A percentile compares a stretch with the other conserved stretches of the same genome.
phyloP scores from a whole-genome alignment of 2,888 invertebrate genomes.

The Congeria kusceri region DNA sequence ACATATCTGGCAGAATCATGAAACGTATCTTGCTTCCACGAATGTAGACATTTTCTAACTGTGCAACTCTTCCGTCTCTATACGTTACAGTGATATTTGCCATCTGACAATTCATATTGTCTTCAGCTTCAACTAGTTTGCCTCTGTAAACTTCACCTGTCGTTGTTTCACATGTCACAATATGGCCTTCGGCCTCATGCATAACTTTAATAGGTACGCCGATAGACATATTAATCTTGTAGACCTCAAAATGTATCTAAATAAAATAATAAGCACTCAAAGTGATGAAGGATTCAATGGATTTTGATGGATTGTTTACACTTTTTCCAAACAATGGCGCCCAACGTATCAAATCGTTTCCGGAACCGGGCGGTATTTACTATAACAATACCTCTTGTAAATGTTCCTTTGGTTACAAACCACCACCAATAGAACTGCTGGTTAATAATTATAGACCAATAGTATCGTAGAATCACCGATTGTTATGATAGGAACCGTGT shows the following conservation, averaged over 20 bases:
- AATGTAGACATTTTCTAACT: constrained; percentile 98
- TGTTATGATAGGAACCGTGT: too few species aligned
- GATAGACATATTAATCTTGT: constrained; percentile 92
- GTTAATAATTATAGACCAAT: too few species aligned
- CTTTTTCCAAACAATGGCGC: constrained; percentile 43
- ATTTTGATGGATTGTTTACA: constrained; percentile 18
- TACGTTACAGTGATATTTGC: constrained; percentile 95
- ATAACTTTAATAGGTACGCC: constrained; percentile 99
- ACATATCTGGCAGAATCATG: constrained; percentile 99
- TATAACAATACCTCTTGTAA: too few species aligned
- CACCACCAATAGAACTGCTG: too few species aligned
- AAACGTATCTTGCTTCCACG: constrained; percentile 99
- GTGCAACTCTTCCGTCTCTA: constrained; percentile 96
- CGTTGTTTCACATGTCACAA: constrained; percentile 98
- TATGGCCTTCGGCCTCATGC: constrained; percentile 99
- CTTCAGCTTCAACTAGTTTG: constrained; percentile 99
- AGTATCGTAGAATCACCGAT: too few species aligned
- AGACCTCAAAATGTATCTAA: not conserved
- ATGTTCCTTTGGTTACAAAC: too few species aligned
- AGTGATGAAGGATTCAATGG: constrained; percentile 23
- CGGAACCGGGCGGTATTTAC: constrained; percentile 13
- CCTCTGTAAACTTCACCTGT: constrained; percentile 99
- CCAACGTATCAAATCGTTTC: constrained; percentile 37
- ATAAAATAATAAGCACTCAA: not conserved
- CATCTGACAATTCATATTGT: constrained; percentile 99